Evolutionary conservation across 1,140 invertebrate genomes (phyloP).

Genomic region (Drosophila lini): DNA sequence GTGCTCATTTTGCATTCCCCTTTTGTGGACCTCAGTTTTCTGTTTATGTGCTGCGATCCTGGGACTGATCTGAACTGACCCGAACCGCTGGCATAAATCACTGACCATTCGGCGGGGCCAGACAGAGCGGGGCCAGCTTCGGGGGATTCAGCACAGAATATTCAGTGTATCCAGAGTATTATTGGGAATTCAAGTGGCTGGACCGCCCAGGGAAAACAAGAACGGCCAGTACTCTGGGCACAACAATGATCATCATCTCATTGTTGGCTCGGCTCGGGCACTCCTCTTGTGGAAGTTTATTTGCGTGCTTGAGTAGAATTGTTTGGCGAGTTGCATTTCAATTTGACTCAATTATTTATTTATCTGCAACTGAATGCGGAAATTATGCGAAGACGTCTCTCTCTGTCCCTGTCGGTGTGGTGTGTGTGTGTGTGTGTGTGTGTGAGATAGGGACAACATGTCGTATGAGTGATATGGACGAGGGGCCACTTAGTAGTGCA

Average conservation of each 20-base stretch:
- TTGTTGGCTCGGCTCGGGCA: constrained; percentile 9
- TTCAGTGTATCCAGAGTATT: not conserved
- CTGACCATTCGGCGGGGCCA: constrained; percentile 57
- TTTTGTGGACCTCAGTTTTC: not conserved
- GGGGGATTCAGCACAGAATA: not conserved
- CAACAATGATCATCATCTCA: constrained; percentile 46
- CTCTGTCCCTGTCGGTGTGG: constrained; percentile 2
- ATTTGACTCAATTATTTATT: constrained; percentile 83
- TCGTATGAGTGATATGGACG: constrained; percentile 63
- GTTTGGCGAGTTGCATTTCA: constrained; percentile 81
- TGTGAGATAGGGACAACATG: constrained; percentile 63
- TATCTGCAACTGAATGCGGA: constrained; percentile 81
- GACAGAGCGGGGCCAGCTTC: constrained; percentile 42
- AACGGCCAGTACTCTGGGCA: constrained; percentile 1
- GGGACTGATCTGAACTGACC: constrained; percentile 35
- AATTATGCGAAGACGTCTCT: constrained; percentile 65
- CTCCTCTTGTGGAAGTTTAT: constrained; percentile 64
- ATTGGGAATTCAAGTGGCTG: not conserved
- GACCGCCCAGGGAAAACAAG: constrained; percentile 39
- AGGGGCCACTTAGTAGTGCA: constrained; percentile 51
- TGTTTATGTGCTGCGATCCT: constrained; percentile 38
- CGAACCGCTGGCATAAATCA: constrained; percentile 63
- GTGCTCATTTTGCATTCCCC: constrained; percentile 1
- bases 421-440: not conserved
- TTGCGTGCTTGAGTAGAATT: constrained; percentile 73